Evolutionary conservation across 2,888 invertebrate species (phyloP).

Genomic region (Habrosyne pyritoides): DNA sequence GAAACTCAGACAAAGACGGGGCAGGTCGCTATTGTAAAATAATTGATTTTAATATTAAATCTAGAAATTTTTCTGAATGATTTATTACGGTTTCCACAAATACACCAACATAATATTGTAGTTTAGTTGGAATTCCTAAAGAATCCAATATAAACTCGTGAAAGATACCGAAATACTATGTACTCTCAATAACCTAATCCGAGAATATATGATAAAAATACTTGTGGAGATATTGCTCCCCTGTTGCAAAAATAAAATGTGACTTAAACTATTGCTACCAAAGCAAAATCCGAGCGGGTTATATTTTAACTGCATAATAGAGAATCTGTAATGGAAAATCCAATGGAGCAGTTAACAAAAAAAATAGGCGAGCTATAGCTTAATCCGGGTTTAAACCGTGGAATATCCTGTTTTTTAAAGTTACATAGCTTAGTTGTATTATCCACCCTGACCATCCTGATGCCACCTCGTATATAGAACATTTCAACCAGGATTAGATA

Average conservation of each 20-base stretch:
- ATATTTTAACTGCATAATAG: background rate
- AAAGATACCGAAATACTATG: background rate
- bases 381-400: background rate
- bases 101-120: background rate
- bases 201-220: background rate
- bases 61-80: too few species aligned
- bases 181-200: background rate
- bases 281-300: background rate
- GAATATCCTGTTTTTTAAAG: background rate
- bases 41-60: too few species aligned
- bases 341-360: background rate
- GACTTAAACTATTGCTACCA: background rate
- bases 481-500: conserved; percentile 37
- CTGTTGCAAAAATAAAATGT: conserved; percentile 1
- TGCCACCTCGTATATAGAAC: conserved; percentile 28
- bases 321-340: background rate
- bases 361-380: background rate
- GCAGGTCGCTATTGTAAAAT: too few species aligned
- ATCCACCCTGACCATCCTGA: conserved; percentile 5
- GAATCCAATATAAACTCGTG: background rate
- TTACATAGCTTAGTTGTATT: conserved; percentile 6
- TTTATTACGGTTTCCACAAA: background rate
- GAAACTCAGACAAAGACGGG: too few species aligned
- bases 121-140: background rate
- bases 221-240: background rate